Evolutionary conservation across 2,797 vertebrate genomes (phyloP), one percentile per base, ranked within the genome.

Genomic region (Lagodon rhomboides): DNA sequence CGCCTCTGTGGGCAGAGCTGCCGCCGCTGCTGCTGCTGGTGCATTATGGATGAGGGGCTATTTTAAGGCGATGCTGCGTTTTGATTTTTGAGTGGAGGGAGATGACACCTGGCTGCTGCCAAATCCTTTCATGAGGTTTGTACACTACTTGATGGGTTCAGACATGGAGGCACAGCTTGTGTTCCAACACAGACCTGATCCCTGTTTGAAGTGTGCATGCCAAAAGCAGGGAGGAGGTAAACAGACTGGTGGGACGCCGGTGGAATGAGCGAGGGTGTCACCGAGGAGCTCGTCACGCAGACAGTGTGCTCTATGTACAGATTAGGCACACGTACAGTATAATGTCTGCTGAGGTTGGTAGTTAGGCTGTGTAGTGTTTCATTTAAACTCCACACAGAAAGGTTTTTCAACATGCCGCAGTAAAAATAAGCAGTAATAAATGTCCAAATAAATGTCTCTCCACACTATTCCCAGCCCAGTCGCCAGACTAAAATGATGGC

Each of bases 31-130:
- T n/a, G 46, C 46, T 85, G 83, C 83, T 90, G 87, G 90, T 94
- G 92, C 92, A 94, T 93, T 91, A 95, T 94, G 89, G 88, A 95
- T 95, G 94, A 94, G 87, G 73, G 84, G 85, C 90, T 95, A 94
- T 94, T 95, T 94, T 93, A 92, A 94, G 93, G 89, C 82, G 77
- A 88, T 87, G 91, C 89, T 90, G 90, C 68, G 82, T 91, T 94
- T 92, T 91, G 87, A 92, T 91, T 92, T 92, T 90, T 88, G 81
- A 93, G 90, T 43, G 55, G 84, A 91, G 87, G 74, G 80, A 89
- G 86, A 92, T 83, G 91, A 91, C 90, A 93, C 89, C 92, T 90
- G 88, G 85, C 85, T 87, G 78, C 86, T 90, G 91, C 89, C 87
- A 91, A 89, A 85, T 91, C 87, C 87, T 85, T 86, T 78, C 68